A percentile compares a stretch with the other conserved stretches of the same genome.
Evolutionary conservation across 2,113 vertebrate species (phyloP).

Genomic region (Nothoprocta pentlandii): DNA sequence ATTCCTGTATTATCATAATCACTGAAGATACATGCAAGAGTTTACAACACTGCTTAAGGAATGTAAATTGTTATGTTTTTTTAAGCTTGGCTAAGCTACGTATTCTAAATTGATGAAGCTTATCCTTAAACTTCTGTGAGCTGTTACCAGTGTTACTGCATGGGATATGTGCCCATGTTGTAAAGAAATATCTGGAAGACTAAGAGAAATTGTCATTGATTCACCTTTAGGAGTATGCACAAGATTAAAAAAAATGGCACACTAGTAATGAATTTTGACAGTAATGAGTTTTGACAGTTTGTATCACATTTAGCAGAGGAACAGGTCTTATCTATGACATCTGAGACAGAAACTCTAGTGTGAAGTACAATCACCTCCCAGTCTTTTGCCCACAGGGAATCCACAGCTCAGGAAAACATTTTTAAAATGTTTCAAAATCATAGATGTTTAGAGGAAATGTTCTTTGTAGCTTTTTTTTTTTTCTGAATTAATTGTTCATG

Average conservation of each 20-base stretch:
- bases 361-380: rapidly evolving
- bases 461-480: neutral
- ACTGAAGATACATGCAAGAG: neutral
- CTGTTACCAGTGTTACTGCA: neutral
- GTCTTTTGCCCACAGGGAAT: neutral
- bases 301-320: neutral
- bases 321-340: neutral
- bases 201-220: neutral
- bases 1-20: neutral
- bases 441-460: neutral
- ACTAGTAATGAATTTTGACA: neutral
- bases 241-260: neutral
- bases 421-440: neutral
- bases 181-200: neutral
- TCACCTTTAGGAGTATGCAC: neutral
- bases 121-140: neutral
- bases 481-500: neutral
- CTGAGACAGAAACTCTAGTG: neutral
- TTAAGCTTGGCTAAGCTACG: neutral
- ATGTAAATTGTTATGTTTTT: neutral
- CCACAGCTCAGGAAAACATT: neutral
- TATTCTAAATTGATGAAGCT: neutral
- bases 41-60: neutral
- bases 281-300: neutral
- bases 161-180: neutral